phyloP scores from a whole-genome alignment of 2,797 vertebrate genomes.

The Molossus alvarezi region DNA sequence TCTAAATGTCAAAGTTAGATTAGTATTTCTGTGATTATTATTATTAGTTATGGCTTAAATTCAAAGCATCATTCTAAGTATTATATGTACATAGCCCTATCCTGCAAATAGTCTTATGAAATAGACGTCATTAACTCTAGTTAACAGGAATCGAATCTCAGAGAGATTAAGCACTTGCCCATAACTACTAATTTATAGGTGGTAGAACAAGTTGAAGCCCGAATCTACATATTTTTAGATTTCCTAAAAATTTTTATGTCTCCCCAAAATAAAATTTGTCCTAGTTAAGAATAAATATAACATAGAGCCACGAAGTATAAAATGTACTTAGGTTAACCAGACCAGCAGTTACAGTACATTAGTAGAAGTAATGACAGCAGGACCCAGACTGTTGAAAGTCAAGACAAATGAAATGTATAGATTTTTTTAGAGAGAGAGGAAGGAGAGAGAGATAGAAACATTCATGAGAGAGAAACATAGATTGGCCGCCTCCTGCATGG shows the following conservation, averaged over 20 bases:
- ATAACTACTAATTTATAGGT: background rate
- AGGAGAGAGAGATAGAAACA: no score
- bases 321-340: background rate
- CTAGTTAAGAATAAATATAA: background rate
- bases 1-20: constrained; percentile 1
- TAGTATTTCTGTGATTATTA: background rate
- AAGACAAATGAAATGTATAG: background rate
- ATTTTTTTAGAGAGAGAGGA: no score
- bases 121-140: background rate
- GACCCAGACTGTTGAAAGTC: background rate
- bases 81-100: background rate
- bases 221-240: constrained; percentile 8
- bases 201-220: background rate
- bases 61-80: background rate
- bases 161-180: background rate
- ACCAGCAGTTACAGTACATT: background rate
- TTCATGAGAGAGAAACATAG: no score
- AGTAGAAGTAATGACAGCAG: background rate
- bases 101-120: background rate
- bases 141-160: background rate
- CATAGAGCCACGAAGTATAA: background rate
- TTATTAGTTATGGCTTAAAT: background rate
- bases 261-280: background rate
- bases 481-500: no score
- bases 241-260: constrained; percentile 4